phyloP scores from a whole-genome alignment of 2,797 vertebrate species.

The Coregonus sp. region DNA sequence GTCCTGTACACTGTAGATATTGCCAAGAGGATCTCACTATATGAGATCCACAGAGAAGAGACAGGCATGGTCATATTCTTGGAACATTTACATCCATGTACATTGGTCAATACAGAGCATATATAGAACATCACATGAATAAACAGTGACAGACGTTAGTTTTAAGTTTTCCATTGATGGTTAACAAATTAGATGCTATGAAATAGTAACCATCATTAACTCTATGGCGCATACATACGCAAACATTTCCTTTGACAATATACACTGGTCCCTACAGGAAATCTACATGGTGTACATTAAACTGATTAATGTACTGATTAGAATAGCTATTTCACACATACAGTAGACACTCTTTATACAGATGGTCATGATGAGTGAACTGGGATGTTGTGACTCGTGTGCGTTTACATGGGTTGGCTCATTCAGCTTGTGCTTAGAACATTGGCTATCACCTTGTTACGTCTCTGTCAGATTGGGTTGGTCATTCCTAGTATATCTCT shows the following conservation, averaged over 20 bases:
- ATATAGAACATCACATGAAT: constrained; percentile 8
- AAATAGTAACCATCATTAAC: background rate
- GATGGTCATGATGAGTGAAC: background rate
- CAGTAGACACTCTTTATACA: background rate
- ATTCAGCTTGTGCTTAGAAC: constrained; percentile 38
- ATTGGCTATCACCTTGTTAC: background rate
- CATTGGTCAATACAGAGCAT: constrained; percentile 13
- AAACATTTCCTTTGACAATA: constrained; percentile 9
- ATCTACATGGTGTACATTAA: constrained; percentile 13
- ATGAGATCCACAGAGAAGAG: constrained; percentile 26
- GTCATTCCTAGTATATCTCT: background rate
- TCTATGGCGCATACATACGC: constrained; percentile 5
- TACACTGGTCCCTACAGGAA: constrained; percentile 11
- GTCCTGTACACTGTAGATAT: constrained; percentile 22
- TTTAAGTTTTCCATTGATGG: background rate
- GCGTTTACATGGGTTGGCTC: background rate
- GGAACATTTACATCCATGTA: constrained; percentile 12
- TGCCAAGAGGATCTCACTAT: constrained; percentile 11
- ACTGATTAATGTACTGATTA: background rate
- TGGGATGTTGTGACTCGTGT: constrained; percentile 10
- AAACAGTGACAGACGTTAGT: background rate
- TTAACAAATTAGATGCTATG: background rate
- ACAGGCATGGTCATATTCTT: constrained; percentile 14
- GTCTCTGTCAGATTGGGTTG: constrained; percentile 4
- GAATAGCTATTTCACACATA: constrained; percentile 11